Conservation (phyloP, 2,113 vertebrate species). For the Halcyon senegalensis region DNA sequence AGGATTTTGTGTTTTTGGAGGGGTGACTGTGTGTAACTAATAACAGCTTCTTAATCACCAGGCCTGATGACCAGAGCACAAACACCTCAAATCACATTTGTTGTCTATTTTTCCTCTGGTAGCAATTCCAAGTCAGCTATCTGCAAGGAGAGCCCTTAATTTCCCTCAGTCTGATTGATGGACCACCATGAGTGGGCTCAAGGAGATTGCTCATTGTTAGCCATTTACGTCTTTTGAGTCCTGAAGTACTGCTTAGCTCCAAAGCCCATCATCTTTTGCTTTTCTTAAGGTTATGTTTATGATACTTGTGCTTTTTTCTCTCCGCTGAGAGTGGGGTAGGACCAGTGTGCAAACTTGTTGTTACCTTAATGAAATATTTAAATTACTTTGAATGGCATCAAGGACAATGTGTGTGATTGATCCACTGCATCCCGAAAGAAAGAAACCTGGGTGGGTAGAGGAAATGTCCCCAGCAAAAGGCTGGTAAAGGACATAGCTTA, state of each 20-base stretch:
- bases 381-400: not conserved
- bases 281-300: not conserved
- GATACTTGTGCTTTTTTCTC: not conserved
- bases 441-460: not conserved
- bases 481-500: not conserved
- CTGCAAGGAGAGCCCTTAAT: not conserved
- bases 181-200: not conserved
- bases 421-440: accelerated
- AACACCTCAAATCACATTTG: not conserved
- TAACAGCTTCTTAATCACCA: not conserved
- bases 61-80: not conserved
- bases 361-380: not conserved
- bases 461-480: not conserved
- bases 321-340: not conserved
- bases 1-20: not conserved
- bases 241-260: not conserved
- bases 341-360: not conserved
- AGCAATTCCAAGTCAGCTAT: not conserved
- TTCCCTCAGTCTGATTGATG: not conserved
- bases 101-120: not conserved
- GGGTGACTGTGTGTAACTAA: not conserved
- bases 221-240: not conserved
- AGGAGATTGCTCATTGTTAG: not conserved
- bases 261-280: not conserved
- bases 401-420: not conserved